These are phyloP conservation scores for Drosophila meridiana DNA, from an alignment of 2,888 invertebrate genomes.

Conservation along the genomic window DNA sequence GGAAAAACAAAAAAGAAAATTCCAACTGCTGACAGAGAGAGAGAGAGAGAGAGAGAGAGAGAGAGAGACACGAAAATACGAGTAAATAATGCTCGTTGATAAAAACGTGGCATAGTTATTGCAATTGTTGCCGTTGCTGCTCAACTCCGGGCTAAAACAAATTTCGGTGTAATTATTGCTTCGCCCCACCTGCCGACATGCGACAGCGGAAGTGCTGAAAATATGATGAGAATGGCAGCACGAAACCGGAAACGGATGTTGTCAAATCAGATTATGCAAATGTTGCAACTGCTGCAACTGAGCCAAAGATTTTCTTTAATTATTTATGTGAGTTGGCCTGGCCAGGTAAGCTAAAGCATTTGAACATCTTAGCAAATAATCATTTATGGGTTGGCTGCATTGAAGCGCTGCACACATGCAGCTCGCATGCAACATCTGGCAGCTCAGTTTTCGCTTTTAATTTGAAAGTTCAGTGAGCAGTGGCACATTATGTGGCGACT, in stretches of 20 bases:
- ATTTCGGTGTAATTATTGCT: conserved; percentile 62
- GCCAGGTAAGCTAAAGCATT: not conserved
- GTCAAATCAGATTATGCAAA: conserved; percentile 61
- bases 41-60: conserved; percentile 12
- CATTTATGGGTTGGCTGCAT: too few species aligned
- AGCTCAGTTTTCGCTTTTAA: conserved; percentile 68
- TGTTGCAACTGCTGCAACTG: conserved; percentile 21
- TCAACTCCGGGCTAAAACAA: conserved; percentile 38
- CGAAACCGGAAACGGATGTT: conserved; percentile 61
- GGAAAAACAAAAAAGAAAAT: conserved; percentile 25
- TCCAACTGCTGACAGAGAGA: conserved; percentile 34
- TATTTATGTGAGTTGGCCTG: not conserved
- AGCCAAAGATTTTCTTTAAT: conserved; percentile 16
- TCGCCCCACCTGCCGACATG: conserved; percentile 19
- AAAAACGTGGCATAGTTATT: conserved; percentile 56
- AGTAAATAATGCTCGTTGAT: conserved; percentile 75
- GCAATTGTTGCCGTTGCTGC: conserved; percentile 12
- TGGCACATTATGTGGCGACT: conserved; percentile 61
- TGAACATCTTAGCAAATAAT: not conserved
- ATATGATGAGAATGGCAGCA: conserved; percentile 42
- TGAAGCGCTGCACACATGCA: conserved; percentile 5
- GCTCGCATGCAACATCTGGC: conserved; percentile 51
- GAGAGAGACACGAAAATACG: conserved; percentile 56
- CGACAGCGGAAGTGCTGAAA: conserved; percentile 56
- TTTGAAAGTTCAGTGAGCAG: conserved; percentile 69